Evolutionary conservation across 2,113 vertebrate genomes (phyloP).

Genomic region (Chionomys nivalis): DNA sequence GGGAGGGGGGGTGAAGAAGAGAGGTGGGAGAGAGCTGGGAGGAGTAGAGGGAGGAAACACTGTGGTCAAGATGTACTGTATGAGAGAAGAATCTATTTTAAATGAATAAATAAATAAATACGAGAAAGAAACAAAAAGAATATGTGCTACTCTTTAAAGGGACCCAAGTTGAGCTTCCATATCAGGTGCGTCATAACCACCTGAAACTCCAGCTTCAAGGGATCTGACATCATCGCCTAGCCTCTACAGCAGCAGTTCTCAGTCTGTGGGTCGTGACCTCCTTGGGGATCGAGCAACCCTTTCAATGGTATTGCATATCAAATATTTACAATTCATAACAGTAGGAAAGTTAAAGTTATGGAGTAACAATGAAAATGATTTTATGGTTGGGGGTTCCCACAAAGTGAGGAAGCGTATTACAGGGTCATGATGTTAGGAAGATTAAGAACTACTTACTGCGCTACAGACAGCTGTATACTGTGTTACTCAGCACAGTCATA

Average conservation of each 20-base stretch:
- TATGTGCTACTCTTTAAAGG: background rate
- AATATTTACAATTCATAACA: background rate
- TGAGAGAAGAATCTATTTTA: background rate
- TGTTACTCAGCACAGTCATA: background rate
- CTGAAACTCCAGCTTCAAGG: background rate
- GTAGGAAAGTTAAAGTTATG: background rate
- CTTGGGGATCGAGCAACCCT: background rate
- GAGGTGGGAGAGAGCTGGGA: background rate
- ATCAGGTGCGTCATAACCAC: background rate
- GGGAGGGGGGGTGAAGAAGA: too few relatives aligned
- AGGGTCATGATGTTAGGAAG: background rate
- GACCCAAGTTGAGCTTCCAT: too few relatives aligned
- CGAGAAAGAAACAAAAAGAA: background rate
- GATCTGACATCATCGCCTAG: background rate
- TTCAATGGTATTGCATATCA: background rate
- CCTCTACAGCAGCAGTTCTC: background rate
- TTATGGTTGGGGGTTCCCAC: background rate
- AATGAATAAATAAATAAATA: background rate
- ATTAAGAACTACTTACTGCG: background rate
- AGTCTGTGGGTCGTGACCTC: background rate
- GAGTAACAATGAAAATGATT: background rate
- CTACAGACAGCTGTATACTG: background rate
- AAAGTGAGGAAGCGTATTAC: background rate
- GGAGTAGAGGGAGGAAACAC: background rate
- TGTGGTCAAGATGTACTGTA: background rate